These are phyloP conservation scores for Taeniopygia guttata DNA, from an alignment of 2,797 vertebrate species.

Conservation along the genomic window DNA sequence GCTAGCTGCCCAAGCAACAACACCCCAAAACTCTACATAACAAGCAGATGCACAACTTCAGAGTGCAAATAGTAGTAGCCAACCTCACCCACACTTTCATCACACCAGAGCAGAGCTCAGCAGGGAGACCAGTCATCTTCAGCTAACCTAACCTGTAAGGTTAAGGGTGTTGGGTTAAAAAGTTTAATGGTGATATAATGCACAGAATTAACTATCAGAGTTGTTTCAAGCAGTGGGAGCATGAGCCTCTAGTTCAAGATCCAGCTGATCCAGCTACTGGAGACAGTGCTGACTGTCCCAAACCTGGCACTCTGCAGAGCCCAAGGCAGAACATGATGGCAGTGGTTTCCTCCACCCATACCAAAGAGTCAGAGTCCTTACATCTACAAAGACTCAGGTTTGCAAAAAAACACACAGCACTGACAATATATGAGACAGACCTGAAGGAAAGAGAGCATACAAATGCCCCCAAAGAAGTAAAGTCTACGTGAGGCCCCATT, in stretches of 20 bases:
- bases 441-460: neutral
- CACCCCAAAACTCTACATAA: neutral
- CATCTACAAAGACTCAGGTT: neutral
- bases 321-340: neutral
- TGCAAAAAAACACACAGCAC: neutral
- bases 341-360: neutral
- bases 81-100: neutral
- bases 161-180: neutral
- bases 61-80: neutral
- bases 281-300: neutral
- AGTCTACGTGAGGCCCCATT: neutral
- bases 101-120: neutral
- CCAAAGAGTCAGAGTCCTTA: neutral
- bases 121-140: neutral
- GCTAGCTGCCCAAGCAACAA: neutral
- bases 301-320: neutral
- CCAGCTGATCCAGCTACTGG: neutral
- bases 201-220: neutral
- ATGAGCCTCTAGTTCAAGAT: neutral
- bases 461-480: neutral
- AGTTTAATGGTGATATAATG: neutral
- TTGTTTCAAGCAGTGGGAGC: neutral
- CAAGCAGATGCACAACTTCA: neutral
- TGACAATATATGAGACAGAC: neutral
- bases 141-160: neutral